Conservation (phyloP, 2,113 vertebrate species). For the Apteryx mantelli region DNA sequence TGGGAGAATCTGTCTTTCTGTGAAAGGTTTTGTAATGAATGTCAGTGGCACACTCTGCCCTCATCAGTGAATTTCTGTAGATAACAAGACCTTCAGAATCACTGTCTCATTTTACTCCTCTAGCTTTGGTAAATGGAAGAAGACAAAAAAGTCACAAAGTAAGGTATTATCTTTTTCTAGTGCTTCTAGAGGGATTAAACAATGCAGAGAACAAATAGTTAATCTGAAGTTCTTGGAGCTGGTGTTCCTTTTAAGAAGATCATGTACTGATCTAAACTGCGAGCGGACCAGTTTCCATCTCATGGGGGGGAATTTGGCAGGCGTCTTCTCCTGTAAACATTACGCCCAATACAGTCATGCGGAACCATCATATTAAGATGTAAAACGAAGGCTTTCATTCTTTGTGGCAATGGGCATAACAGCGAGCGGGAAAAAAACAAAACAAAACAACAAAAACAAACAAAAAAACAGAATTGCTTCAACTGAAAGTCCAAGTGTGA, state of each 20-base stretch:
- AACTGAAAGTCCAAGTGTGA: slow-evolving; percentile 58
- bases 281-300: background rate
- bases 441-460: background rate
- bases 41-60: background rate
- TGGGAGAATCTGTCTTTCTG: background rate
- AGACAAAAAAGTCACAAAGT: background rate
- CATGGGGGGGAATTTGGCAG: background rate
- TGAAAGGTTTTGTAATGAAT: background rate
- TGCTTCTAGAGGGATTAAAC: background rate
- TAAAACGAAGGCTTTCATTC: background rate
- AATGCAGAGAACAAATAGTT: background rate
- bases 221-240: slow-evolving; percentile 8
- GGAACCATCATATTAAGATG: background rate
- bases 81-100: background rate
- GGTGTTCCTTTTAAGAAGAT: background rate
- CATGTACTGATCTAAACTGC: background rate
- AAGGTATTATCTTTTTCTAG: background rate
- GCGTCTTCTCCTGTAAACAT: slow-evolving; percentile 9
- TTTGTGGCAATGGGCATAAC: background rate
- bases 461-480: background rate
- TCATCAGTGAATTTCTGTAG: background rate
- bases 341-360: background rate
- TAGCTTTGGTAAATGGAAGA: background rate
- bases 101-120: background rate
- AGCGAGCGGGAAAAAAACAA: background rate